Base-by-base conservation (phyloP, 2,797 vertebrate species). In the Decapterus maruadsi region DNA sequence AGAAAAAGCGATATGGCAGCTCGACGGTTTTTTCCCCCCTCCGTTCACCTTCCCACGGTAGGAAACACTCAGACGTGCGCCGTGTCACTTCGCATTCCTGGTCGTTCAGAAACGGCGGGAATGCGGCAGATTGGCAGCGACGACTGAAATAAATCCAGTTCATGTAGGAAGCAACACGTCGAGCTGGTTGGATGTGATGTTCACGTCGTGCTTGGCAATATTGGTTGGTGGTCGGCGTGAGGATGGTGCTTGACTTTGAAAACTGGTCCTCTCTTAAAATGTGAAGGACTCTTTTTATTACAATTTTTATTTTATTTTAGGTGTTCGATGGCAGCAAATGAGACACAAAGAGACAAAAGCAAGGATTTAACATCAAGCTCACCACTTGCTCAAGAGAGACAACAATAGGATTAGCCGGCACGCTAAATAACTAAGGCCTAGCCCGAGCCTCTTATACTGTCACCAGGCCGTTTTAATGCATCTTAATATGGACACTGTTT, bases 341-440 rank as follows among this genome's bases (percentile, higher is more conserved):
- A 86, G 74, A 71, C 70, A 62, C 81, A 87, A 77, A 81, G 82
- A 86, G 51, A 86, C 77, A 85, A 80, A 87, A 73, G 72, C 60
- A 72, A 75, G 84, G 81, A 79, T 85, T 92, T 90, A 80, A 85
- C 68, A 68, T 85, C 67, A 80, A 91, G 83, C 85, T 83, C 8
- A 22, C 77, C 69, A 86, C 85, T 90, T 87, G 70, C 82, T 81
- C 80, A 19, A 75, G 76, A 81, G 82, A 81, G 82, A 85, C 80
- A 31, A 89, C 89, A 90, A 89, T 87, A 68, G 89, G 90, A 90
- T 93, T 91, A 92, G 69, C 70, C 14, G 48, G 64, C 80, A 78
- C 26, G 68, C 86, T 84, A 86, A 85, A 89, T 77, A 75, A 78
- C 75, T 60, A 31, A 81, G 75, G 71, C 79, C 62, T 3, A 17